Conservation (phyloP, 37 sponge, comb jelly and placozoan species). For the Chondrilla cf. caribensis region DNA sequence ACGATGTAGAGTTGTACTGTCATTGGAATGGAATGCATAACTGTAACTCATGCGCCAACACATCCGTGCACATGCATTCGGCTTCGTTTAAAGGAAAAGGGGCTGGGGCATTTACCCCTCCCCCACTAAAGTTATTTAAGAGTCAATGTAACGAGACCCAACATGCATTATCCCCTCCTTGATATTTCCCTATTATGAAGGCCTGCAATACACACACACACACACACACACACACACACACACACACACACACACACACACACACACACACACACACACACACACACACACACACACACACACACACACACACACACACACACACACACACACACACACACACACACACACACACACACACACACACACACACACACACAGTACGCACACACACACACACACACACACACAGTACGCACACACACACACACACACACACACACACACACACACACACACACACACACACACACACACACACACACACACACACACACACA, state of each 20-base stretch:
- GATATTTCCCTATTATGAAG: no score
- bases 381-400: background rate
- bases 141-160: no score
- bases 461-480: slow-evolving; percentile 4
- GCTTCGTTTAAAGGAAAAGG: no score
- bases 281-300: slow-evolving; percentile 39
- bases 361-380: background rate
- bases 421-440: background rate
- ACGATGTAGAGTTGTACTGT: no score
- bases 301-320: slow-evolving; percentile 39
- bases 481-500: slow-evolving; percentile 3
- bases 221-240: slow-evolving; percentile 19
- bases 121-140: no score
- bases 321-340: slow-evolving; percentile 7
- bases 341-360: background rate
- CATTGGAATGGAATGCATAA: no score
- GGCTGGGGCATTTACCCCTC: no score
- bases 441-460: slow-evolving; percentile 1
- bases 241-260: slow-evolving; percentile 23
- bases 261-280: slow-evolving; percentile 23
- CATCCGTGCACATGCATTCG: no score
- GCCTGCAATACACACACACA: slow-evolving; percentile 2
- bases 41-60: no score
- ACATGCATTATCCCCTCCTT: no score
- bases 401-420: background rate